phyloP scores from a whole-genome alignment of 2,113 vertebrate genomes.

The Chloroceryle aenea region DNA sequence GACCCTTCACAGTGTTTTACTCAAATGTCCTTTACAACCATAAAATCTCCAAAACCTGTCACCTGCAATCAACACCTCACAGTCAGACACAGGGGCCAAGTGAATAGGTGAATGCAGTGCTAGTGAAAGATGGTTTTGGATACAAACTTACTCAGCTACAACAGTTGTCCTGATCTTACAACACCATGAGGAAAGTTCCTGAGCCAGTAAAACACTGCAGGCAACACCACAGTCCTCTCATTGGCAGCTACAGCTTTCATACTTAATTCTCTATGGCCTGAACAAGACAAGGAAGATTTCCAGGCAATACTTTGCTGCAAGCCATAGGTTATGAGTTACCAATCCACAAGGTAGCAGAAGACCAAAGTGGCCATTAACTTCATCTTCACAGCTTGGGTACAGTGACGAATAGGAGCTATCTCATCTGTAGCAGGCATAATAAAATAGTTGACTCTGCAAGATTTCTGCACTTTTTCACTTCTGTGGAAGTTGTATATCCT shows the following conservation, averaged over 20 bases:
- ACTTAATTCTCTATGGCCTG: not conserved
- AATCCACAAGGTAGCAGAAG: not conserved
- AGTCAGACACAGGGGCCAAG: not conserved
- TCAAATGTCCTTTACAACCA: not conserved
- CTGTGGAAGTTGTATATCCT: not conserved
- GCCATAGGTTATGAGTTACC: not conserved
- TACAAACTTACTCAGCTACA: not conserved
- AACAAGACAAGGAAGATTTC: not conserved
- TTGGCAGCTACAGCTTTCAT: not conserved
- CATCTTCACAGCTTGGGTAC: not conserved
- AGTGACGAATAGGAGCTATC: not conserved
- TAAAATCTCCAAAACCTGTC: not conserved
- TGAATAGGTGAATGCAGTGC: not conserved
- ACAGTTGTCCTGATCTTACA: not conserved
- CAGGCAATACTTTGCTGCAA: not conserved
- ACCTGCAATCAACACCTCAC: not conserved
- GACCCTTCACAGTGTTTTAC: not conserved
- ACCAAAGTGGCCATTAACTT: not conserved
- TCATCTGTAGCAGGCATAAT: not conserved
- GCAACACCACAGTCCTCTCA: not conserved
- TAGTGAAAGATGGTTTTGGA: not conserved
- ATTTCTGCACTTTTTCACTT: not conserved
- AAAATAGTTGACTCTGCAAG: not conserved
- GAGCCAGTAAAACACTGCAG: not conserved
- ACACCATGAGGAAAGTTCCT: not conserved